Conservation (phyloP, 2,888 invertebrate genomes). For the Agrilus mali region DNA sequence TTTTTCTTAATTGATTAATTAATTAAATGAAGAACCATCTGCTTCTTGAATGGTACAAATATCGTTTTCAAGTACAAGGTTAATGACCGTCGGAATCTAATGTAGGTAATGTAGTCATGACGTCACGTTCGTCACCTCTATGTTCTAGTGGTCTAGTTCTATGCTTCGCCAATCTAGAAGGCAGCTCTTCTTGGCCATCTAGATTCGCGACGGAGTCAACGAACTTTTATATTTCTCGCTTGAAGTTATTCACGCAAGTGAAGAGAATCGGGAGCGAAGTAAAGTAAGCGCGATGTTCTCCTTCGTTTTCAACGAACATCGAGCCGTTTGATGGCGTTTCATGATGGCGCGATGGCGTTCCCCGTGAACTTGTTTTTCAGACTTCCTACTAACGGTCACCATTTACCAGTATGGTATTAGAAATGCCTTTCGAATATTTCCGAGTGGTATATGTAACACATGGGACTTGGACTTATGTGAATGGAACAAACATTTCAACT, state of each 20-base stretch:
- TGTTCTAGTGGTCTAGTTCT: constrained; percentile 34
- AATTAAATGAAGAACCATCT: too few species aligned
- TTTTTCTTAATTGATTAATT: too few species aligned
- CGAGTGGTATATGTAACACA: not conserved
- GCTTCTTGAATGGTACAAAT: constrained; percentile 1
- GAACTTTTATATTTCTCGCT: constrained; percentile 5
- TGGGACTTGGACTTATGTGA: too few species aligned
- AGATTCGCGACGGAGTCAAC: constrained; percentile 7
- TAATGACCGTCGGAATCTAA: constrained; percentile 25
- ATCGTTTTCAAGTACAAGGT: constrained; percentile 21
- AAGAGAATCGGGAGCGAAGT: too few species aligned
- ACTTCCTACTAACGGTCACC: too few species aligned
- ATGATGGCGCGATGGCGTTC: too few species aligned
- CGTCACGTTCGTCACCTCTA: constrained; percentile 34
- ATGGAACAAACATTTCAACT: too few species aligned
- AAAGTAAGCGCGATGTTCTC: too few species aligned
- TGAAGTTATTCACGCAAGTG: not conserved
- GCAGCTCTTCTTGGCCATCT: constrained; percentile 9
- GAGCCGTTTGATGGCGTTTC: too few species aligned
- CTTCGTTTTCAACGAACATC: too few species aligned
- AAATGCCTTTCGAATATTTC: not conserved
- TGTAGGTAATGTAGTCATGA: constrained; percentile 33
- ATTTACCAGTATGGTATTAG: too few species aligned
- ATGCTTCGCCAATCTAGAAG: constrained; percentile 22
- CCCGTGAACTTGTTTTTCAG: too few species aligned